Evolutionary conservation across 2,113 vertebrate species (phyloP).

Genomic region (Zeus faber): DNA sequence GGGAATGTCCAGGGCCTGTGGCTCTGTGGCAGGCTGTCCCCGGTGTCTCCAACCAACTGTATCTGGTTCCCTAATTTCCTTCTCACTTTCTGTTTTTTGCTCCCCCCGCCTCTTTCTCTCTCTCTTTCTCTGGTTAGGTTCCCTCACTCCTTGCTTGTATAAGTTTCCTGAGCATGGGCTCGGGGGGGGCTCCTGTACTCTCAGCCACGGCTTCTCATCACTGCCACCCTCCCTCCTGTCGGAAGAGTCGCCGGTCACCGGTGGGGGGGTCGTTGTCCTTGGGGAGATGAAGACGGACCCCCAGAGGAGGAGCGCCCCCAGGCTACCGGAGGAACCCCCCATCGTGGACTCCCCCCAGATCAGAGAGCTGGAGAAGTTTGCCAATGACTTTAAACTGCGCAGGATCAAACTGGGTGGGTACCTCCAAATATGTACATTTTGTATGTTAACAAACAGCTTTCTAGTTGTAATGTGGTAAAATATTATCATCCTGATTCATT

Average conservation of each 20-base stretch:
- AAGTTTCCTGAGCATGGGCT: constrained; percentile 92
- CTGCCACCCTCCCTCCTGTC: constrained; percentile 84
- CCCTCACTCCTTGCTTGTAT: constrained; percentile 91
- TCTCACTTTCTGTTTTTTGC: not conserved
- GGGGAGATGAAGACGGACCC: constrained; percentile 87
- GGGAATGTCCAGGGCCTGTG: not conserved
- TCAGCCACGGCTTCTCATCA: constrained; percentile 84
- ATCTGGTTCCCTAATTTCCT: not conserved
- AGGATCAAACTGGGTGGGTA: constrained; percentile 91
- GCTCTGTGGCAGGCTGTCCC: not conserved
- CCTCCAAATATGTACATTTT: too few species aligned
- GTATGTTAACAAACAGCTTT: too few species aligned
- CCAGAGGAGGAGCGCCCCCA: constrained; percentile 80
- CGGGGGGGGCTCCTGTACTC: constrained; percentile 77
- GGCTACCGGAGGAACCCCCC: constrained; percentile 80
- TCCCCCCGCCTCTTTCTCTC: not conserved
- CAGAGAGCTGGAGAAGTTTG: constrained; percentile 93
- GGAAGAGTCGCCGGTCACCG: constrained; percentile 76
- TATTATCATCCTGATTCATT: too few species aligned
- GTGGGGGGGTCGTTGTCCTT: constrained; percentile 41
- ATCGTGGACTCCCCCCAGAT: constrained; percentile 96
- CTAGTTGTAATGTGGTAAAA: too few species aligned
- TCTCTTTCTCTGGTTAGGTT: constrained; percentile 64
- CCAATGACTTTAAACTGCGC: constrained; percentile 95
- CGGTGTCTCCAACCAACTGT: not conserved